Evolutionary conservation across 2,113 vertebrate genomes (phyloP).

Genomic region (Macrotus californicus): DNA sequence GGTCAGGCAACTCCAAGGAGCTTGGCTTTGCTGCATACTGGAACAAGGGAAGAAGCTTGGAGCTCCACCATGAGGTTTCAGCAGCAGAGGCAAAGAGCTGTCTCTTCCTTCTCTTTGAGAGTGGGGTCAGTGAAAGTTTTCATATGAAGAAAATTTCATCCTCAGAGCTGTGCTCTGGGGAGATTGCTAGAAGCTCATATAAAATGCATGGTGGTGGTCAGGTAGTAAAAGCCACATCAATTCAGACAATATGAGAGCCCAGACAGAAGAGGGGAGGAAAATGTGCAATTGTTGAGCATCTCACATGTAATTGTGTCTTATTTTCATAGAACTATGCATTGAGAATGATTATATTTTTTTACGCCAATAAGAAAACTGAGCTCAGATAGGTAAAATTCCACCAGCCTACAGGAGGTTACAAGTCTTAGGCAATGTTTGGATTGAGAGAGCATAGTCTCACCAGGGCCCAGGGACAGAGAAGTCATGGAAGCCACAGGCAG

Average conservation of each 20-base stretch:
- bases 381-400: too few relatives aligned
- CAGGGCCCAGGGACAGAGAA: neutral
- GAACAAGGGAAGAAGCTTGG: accelerated
- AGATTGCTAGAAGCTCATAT: neutral
- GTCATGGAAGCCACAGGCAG: neutral
- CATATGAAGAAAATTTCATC: neutral
- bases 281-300: accelerated
- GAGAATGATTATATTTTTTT: too few relatives aligned
- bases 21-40: accelerated
- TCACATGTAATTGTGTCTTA: accelerated
- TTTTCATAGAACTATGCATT: neutral
- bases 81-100: accelerated
- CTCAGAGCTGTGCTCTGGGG: neutral
- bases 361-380: neutral
- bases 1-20: accelerated
- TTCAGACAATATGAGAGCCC: neutral
- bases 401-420: accelerated
- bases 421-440: too few relatives aligned
- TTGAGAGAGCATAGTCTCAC: accelerated
- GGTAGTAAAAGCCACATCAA: neutral
- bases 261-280: neutral
- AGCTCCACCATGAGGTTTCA: accelerated
- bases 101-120: neutral
- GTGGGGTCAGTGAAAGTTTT: neutral
- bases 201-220: too few relatives aligned